Evolutionary conservation across 2,888 invertebrate genomes (phyloP), one percentile per base, ranked within the genome.

Genomic region (Neoaliturus tenellus): DNA sequence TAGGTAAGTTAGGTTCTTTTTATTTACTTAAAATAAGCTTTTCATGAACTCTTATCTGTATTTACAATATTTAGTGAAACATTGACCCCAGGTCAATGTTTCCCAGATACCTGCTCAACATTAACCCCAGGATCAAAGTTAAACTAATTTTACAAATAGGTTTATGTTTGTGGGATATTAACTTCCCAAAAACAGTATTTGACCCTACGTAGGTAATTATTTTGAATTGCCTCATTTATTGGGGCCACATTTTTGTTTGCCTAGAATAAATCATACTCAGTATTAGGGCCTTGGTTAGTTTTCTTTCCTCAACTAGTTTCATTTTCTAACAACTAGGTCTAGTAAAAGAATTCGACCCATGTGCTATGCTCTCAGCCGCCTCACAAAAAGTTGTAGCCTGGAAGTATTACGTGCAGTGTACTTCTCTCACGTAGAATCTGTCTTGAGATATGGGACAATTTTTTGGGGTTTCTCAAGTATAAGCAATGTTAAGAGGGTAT

Each of bases 31-130:
- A 51, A 51, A 51, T 51, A 51, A 51, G 51, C 10, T 12, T 51
- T 51, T 51, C 51, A 51, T 8, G 14, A 51, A 51, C 51, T 17
- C 51, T n/a, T 12, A 51, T n/a, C 51, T 51, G 51, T 51, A 51
- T 51, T 51, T 51, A 51, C n/a, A 51, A 51, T 51, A 51, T 51
- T 51, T n/a, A 51, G 51, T 51, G 51, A 51, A 51, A 51, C 51
- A 51, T 51, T 51, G 51, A 51, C 39, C 39, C 39, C 39, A 12
- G 39, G 39, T 39, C 39, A 39, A 39, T 39, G 39, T 39, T 39
- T 39, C 39, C 39, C 39, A 39, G 39, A 39, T 39, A 39, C 12
- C 39, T 39, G 39, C 12, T 39, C 12, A 39, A 39, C 39, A 39
- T 39, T 39, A 12, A 39, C 51, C 51, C 51, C 17, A 51, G 51